These are phyloP conservation scores for Heliocidaris erythrogramma DNA, from an alignment of 35 echinoderm and acorn worm genomes.

Conservation along the genomic window DNA sequence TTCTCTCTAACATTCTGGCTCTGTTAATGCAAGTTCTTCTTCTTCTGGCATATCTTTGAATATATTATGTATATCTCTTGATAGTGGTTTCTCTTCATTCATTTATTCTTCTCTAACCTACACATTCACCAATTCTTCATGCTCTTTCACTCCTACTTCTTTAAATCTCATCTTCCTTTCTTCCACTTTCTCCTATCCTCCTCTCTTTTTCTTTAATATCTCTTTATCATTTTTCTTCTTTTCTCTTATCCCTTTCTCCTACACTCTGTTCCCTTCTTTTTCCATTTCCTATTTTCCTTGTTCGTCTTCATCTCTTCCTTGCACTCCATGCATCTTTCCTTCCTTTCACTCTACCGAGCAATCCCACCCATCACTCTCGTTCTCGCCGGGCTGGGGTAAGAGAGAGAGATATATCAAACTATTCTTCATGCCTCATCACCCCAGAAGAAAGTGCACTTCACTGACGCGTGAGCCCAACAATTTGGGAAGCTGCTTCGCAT, in stretches of 20 bases:
- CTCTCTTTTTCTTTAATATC: neutral
- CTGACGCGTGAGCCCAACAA: conserved; percentile 44
- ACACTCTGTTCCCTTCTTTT: neutral
- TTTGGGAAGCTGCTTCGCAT: conserved; percentile 45
- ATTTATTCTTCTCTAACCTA: too few species aligned
- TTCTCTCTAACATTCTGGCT: too few species aligned
- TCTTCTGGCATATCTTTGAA: too few species aligned
- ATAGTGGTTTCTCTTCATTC: too few species aligned
- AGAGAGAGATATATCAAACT: conserved; percentile 8
- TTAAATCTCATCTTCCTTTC: too few species aligned
- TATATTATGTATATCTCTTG: too few species aligned
- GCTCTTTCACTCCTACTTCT: too few species aligned
- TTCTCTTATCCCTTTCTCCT: neutral
- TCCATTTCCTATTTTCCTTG: neutral
- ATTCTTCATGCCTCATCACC: conserved; percentile 29
- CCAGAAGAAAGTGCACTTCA: conserved; percentile 49
- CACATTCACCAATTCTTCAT: too few species aligned
- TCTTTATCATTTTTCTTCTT: neutral
- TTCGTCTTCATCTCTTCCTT: neutral
- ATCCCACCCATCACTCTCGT: neutral
- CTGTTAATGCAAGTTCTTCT: too few species aligned
- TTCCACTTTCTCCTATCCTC: neutral
- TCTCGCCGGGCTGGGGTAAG: neutral
- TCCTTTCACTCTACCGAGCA: neutral
- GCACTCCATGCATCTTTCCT: neutral